Percentiles rank a stretch among this genome's conserved stretches.
phyloP scores from a whole-genome alignment of 2,113 vertebrate genomes.

The Balaenoptera acutorostrata region DNA sequence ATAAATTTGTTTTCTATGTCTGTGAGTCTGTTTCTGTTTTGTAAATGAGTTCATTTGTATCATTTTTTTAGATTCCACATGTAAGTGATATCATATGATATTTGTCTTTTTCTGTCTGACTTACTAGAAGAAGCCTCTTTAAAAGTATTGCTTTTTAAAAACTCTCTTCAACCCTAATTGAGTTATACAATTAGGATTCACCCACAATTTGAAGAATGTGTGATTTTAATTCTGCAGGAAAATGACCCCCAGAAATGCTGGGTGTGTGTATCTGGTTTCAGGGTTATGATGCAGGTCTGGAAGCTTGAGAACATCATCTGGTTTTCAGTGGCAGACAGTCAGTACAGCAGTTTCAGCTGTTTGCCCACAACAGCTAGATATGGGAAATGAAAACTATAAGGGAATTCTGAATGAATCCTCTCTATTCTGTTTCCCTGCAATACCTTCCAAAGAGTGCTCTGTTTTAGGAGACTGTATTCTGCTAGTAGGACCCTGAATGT shows the following conservation, averaged over 20 bases:
- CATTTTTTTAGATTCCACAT: background rate
- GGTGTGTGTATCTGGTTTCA: background rate
- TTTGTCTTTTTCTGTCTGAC: background rate
- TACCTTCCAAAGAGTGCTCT: background rate
- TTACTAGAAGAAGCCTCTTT: background rate
- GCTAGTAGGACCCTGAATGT: background rate
- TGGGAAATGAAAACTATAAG: background rate
- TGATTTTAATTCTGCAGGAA: background rate
- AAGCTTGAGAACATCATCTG: background rate
- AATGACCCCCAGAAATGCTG: background rate
- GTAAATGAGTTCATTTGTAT: background rate
- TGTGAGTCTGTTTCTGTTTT: background rate
- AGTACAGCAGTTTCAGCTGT: background rate
- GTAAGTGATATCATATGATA: background rate
- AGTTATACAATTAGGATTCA: background rate
- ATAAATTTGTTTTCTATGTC: background rate
- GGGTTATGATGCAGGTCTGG: background rate
- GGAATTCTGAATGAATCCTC: background rate
- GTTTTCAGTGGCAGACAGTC: background rate
- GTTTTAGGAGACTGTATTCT: background rate
- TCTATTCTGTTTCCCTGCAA: background rate
- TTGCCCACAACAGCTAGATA: background rate
- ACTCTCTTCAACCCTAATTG: background rate
- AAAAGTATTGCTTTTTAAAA: slow-evolving; percentile 1
- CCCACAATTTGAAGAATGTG: background rate